Percentiles rank a stretch among this genome's conserved stretches.
These are phyloP conservation scores for Rotaria magnacalcarata DNA, from an alignment of 2,888 invertebrate species.

Conservation along the genomic window DNA sequence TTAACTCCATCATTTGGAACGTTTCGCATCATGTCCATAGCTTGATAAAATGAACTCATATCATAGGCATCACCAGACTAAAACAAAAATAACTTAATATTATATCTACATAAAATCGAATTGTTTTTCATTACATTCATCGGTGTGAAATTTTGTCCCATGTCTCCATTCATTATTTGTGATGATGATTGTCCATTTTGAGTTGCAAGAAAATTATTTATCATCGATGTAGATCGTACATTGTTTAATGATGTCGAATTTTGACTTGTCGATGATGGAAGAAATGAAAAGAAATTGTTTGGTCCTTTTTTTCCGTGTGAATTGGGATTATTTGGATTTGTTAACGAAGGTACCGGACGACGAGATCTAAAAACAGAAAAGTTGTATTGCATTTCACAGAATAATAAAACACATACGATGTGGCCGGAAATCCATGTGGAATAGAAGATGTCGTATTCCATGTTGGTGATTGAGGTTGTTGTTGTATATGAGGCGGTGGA, in stretches of 20 bases:
- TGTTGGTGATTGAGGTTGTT: slow-evolving; percentile 13
- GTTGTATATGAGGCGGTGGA: neutral
- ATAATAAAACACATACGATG: neutral
- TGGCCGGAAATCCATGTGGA: neutral
- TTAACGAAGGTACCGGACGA: slow-evolving; percentile 17
- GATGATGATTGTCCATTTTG: slow-evolving; percentile 20
- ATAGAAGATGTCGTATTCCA: neutral
- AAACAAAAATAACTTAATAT: neutral
- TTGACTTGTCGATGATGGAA: neutral
- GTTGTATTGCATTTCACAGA: neutral
- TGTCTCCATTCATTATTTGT: slow-evolving; percentile 18
- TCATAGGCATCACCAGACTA: slow-evolving; percentile 23
- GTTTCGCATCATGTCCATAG: slow-evolving; percentile 28
- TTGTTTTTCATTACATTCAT: slow-evolving; percentile 17
- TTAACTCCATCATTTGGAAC: slow-evolving; percentile 19
- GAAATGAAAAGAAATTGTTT: slow-evolving; percentile 32
- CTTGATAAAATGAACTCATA: slow-evolving; percentile 30
- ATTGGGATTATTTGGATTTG: neutral
- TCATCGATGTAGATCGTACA: slow-evolving; percentile 22
- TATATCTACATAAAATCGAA: neutral
- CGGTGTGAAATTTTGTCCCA: slow-evolving; percentile 40
- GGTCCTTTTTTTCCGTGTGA: neutral
- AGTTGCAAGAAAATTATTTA: slow-evolving; percentile 9
- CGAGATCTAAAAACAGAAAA: neutral
- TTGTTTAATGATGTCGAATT: neutral